phyloP scores from a whole-genome alignment of 2,797 vertebrate species.

The Eupleurogrammus muticus region DNA sequence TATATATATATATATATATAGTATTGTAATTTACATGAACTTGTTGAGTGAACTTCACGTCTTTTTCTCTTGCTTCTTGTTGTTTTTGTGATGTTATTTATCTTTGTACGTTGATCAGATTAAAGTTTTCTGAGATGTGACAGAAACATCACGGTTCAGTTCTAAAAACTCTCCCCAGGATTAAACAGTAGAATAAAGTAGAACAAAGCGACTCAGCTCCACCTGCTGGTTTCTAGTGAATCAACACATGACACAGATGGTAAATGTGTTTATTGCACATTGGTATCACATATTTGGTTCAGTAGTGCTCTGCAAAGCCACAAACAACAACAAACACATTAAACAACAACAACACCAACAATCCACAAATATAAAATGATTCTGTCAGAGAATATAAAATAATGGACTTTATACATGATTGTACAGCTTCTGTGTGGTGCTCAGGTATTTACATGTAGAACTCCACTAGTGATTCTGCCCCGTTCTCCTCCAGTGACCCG shows the following conservation, averaged over 20 bases:
- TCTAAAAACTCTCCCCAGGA: background rate
- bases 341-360: conserved; percentile 23
- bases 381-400: conserved; percentile 7
- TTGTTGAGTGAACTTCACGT: too few species aligned
- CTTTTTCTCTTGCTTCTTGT: too few species aligned
- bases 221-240: conserved; percentile 35
- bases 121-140: background rate
- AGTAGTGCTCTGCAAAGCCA: conserved; percentile 10
- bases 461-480: conserved; percentile 45
- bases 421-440: background rate
- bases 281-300: conserved; percentile 48
- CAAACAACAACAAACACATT: conserved; percentile 22
- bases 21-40: too few species aligned
- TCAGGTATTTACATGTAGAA: conserved; percentile 26
- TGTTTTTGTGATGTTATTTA: too few species aligned
- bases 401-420: conserved; percentile 5
- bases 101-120: too few species aligned
- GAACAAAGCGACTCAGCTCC: conserved; percentile 13
- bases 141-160: too few species aligned
- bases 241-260: background rate
- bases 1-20: too few species aligned
- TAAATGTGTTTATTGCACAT: conserved; percentile 57
- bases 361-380: conserved; percentile 18
- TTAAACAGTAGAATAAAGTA: background rate
- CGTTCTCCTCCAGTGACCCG: too few species aligned